A percentile compares a stretch with the other conserved stretches of the same genome.
phyloP scores from a whole-genome alignment of 2,113 vertebrate genomes.

The Otis tarda region DNA sequence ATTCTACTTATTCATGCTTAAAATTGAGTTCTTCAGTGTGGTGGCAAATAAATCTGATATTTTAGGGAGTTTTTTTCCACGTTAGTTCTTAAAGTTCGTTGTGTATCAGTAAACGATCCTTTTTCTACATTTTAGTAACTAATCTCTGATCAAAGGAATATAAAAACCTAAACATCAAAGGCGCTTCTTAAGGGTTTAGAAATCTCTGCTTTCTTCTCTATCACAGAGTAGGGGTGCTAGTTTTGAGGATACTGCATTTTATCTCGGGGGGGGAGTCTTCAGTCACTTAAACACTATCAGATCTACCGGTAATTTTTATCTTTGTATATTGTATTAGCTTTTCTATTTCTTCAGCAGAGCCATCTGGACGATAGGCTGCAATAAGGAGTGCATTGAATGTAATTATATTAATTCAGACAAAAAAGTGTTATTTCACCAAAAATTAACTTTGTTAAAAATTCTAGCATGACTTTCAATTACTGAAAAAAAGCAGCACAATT shows the following conservation, averaged over 20 bases:
- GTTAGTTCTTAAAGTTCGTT: not conserved
- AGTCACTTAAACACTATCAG: conserved; percentile 17
- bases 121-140: not conserved
- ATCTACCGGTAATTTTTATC: not conserved
- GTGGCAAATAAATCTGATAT: not conserved
- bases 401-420: conserved; percentile 37
- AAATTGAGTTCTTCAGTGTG: not conserved
- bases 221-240: not conserved
- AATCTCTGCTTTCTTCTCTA: not conserved
- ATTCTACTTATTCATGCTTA: not conserved
- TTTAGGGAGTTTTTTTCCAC: not conserved
- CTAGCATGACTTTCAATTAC: conserved; percentile 4
- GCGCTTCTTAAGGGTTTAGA: conserved; percentile 3
- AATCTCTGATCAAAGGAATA: conserved; percentile 32
- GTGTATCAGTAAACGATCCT: not conserved
- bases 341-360: not conserved
- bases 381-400: conserved; percentile 1
- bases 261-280: not conserved
- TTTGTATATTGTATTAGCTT: conserved; percentile 21
- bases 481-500: not conserved
- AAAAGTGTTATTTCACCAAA: conserved; percentile 11
- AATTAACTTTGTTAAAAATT: conserved; percentile 22
- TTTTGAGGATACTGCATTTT: not conserved
- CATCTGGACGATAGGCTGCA: not conserved
- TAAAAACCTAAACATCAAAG: conserved; percentile 13